A percentile compares a stretch with the other conserved stretches of the same genome.
These are phyloP conservation scores for Acrocephalus arundinaceus DNA, from an alignment of 2,113 vertebrate species.

Conservation along the genomic window DNA sequence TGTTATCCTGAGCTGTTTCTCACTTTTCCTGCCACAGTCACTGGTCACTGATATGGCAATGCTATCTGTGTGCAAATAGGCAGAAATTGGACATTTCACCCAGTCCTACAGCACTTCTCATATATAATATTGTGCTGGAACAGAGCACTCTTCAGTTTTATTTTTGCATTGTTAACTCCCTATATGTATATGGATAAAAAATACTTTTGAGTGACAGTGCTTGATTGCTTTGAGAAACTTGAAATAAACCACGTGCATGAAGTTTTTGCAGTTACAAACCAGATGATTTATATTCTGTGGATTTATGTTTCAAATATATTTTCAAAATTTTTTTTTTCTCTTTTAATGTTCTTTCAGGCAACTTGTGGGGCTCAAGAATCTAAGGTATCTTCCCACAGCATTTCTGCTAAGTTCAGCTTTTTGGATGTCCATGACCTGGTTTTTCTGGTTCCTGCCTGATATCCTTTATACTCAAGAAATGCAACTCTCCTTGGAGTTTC, in stretches of 20 bases:
- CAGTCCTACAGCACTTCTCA: background rate
- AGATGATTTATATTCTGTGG: background rate
- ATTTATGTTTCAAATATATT: background rate
- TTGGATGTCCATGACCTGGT: conserved; percentile 93
- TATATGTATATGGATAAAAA: background rate
- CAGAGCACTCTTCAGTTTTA: background rate
- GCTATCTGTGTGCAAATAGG: background rate
- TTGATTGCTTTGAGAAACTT: background rate
- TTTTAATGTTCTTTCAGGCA: conserved; percentile 73
- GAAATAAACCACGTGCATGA: background rate
- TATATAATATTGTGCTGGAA: background rate
- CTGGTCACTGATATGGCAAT: background rate
- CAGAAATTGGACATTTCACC: background rate
- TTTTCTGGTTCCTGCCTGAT: conserved; percentile 89
- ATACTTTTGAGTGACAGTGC: background rate
- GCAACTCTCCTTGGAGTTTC: background rate
- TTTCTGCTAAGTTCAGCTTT: conserved; percentile 86
- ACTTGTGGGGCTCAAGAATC: conserved; percentile 70
- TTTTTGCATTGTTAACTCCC: background rate
- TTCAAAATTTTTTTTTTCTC: background rate
- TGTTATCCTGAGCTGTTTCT: background rate
- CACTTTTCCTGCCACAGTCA: background rate
- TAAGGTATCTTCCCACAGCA: conserved; percentile 78
- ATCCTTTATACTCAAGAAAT: conserved; percentile 81
- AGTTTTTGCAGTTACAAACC: background rate